Evolutionary conservation across 2,797 vertebrate genomes (phyloP).

Genomic region (Eulemur mongoz): DNA sequence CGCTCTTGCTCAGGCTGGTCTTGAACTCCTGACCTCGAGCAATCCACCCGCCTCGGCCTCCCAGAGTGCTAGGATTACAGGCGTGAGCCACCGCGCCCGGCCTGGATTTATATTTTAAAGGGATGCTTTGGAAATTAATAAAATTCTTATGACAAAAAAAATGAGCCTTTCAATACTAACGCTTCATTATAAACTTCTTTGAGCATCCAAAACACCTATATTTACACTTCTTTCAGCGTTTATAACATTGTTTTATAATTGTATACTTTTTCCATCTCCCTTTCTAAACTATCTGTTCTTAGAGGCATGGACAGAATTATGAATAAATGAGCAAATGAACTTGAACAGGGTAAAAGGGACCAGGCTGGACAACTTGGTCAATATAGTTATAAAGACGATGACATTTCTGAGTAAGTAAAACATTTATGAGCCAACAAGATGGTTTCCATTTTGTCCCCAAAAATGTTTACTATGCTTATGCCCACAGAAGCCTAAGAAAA

Average conservation of each 20-base stretch:
- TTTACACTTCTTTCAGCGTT: not conserved
- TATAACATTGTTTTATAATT: not conserved
- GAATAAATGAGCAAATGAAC: not conserved
- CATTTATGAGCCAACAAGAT: not conserved
- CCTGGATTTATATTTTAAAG: not conserved
- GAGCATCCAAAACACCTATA: too few relatives aligned
- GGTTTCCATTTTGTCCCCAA: not conserved
- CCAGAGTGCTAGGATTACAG: too few relatives aligned
- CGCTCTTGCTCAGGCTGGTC: too few relatives aligned
- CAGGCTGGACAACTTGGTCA: not conserved
- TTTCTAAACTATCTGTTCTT: not conserved
- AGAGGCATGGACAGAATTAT: not conserved
- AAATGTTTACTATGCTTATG: not conserved
- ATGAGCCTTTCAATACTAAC: not conserved
- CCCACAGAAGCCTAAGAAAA: not conserved
- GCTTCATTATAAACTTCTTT: not conserved
- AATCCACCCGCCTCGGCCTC: too few relatives aligned
- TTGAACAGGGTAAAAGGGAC: not conserved
- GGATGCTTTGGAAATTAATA: not conserved
- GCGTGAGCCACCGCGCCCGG: too few relatives aligned
- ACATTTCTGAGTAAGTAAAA: not conserved
- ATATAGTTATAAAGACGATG: not conserved
- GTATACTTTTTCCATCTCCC: not conserved
- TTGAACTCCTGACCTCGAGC: too few relatives aligned
- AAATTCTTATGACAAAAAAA: not conserved